A percentile compares a stretch with the other conserved stretches of the same genome.
phyloP scores from a whole-genome alignment of 2,113 vertebrate genomes.

The Ariopsis seemanni region DNA sequence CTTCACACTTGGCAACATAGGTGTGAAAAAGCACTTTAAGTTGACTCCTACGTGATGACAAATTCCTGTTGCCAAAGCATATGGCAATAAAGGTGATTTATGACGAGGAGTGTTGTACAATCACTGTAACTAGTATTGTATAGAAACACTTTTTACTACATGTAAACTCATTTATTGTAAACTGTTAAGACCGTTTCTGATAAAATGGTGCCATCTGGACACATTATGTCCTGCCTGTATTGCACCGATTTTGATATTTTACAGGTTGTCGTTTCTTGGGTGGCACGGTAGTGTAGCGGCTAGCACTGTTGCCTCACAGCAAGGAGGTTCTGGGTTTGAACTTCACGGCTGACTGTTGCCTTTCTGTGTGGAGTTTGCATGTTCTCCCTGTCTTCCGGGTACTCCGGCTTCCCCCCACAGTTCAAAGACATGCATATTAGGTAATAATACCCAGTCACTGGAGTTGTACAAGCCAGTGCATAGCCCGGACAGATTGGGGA shows the following conservation, averaged over 20 bases:
- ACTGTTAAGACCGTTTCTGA: neutral
- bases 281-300: too few relatives aligned
- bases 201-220: neutral
- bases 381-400: too few relatives aligned
- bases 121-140: neutral
- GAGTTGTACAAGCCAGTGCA: too few relatives aligned
- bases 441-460: too few relatives aligned
- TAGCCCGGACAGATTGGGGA: too few relatives aligned
- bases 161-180: neutral
- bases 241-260: neutral
- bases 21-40: neutral
- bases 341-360: too few relatives aligned
- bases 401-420: too few relatives aligned
- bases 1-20: conserved; percentile 2
- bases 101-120: neutral
- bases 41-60: neutral
- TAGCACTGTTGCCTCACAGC: too few relatives aligned
- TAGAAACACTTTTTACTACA: neutral
- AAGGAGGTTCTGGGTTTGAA: too few relatives aligned
- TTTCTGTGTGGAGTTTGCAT: too few relatives aligned
- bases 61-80: neutral
- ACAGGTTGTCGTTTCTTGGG: neutral
- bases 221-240: neutral
- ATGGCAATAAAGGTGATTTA: neutral
- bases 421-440: too few relatives aligned